Base-by-base conservation (phyloP, 64 coral and sea anemone genomes). In the Anthopleura sola region DNA sequence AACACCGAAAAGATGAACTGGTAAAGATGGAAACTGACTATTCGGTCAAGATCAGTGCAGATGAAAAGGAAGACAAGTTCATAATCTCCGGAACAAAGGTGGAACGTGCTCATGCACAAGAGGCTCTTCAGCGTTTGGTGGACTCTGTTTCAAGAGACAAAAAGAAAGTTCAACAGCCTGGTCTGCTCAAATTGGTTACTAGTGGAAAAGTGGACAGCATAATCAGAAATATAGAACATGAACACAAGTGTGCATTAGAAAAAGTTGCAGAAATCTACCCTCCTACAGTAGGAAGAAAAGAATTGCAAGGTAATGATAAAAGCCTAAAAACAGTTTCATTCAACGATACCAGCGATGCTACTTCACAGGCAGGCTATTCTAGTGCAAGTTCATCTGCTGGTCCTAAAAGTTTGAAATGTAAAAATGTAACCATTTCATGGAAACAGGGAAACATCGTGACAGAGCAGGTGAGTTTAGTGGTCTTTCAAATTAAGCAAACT, bases 1-100 rank as follows among this genome's bases (percentile, higher is more conserved):
- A 85, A 37, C 23, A 44, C 38, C 37, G 75, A 75, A 84, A 85
- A 20, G 57, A 36, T 4, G 75, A 91, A 23, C 74, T 91, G 34
- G 23, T 54, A 2, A 10, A 55, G 34, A 80, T 86, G 37, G 74
- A 86, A 80, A 62, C 32, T 48, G 32, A 51, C 5, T 81, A 49
- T 79, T 48, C 21, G 29, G 75, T 86, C 34, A 86, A 37, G 13
- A 86, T 91, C 47, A 31, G 34, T 23, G 37, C 12, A 16, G 60
- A 18, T 21, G 32, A 36, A 85, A 46, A 12, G 6, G 26, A 60
- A 26, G 53, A 86, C 6, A 56, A 81, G 40, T 82, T 86, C 80
- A 34, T 55, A 28, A 91, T 91, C 68, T 36, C 39, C 37, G 89
- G 89, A 19, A 74, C 46, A 23, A 86, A 86, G 53, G 75, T 38